These are phyloP conservation scores for Oxyura jamaicensis DNA, from an alignment of 2,113 vertebrate genomes.

Conservation along the genomic window DNA sequence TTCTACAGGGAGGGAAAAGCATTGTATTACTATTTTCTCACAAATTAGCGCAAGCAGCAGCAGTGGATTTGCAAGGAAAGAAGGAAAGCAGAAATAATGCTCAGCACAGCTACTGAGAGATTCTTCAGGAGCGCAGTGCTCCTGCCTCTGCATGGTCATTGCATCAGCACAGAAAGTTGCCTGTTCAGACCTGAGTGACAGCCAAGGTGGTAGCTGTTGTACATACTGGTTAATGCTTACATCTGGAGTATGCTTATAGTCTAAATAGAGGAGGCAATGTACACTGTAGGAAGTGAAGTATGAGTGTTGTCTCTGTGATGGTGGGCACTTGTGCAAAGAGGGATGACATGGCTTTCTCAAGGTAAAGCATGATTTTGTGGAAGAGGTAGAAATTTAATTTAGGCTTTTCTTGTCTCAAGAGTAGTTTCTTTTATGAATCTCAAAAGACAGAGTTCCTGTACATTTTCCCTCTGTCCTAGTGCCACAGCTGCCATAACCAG, in stretches of 20 bases:
- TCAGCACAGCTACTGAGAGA: not conserved
- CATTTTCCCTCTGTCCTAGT: not conserved
- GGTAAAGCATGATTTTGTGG: not conserved
- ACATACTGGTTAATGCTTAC: not conserved
- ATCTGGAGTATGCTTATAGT: not conserved
- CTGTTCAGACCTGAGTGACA: not conserved
- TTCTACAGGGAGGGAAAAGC: not conserved
- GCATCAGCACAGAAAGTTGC: not conserved
- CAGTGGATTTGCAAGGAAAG: not conserved
- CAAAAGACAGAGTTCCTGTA: not conserved
- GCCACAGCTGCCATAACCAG: not conserved
- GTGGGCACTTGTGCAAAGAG: not conserved
- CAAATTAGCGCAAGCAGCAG: not conserved
- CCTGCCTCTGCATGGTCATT: not conserved
- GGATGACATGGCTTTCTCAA: not conserved
- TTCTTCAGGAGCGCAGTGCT: not conserved
- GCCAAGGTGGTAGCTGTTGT: not conserved
- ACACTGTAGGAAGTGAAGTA: not conserved
- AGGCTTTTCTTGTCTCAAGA: not conserved
- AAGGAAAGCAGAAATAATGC: not conserved
- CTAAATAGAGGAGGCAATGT: not conserved
- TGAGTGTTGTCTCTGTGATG: not conserved
- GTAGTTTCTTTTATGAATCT: not conserved
- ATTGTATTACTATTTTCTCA: not conserved
- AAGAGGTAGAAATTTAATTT: not conserved